Evolutionary conservation across 1,140 invertebrate genomes (phyloP).

Genomic region (Ceratina calcarata): DNA sequence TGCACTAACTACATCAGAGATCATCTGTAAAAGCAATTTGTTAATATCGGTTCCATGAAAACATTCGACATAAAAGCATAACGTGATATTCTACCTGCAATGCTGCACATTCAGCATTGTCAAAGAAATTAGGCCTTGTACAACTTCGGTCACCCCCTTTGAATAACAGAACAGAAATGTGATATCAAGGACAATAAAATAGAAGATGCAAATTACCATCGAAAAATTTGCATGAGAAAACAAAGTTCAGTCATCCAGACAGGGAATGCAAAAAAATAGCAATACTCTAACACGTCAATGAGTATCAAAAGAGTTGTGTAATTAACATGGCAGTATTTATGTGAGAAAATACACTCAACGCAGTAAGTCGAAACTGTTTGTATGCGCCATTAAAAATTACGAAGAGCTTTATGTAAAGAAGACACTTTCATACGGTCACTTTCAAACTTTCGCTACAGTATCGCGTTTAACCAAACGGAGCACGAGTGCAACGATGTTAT

Average conservation of each 20-base stretch:
- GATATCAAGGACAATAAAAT: background rate
- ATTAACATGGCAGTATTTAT: slow-evolving; percentile 12
- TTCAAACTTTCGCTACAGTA: slow-evolving; percentile 49
- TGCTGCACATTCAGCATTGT: slow-evolving; percentile 67
- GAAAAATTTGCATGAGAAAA: slow-evolving; percentile 16
- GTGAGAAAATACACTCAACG: too few relatives aligned
- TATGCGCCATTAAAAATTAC: background rate
- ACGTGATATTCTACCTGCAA: slow-evolving; percentile 63
- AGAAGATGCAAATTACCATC: slow-evolving; percentile 18
- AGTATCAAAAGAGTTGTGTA: background rate
- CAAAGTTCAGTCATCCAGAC: background rate
- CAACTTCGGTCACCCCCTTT: slow-evolving; percentile 71
- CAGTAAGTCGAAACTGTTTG: too few relatives aligned
- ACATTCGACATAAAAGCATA: background rate
- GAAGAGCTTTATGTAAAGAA: slow-evolving; percentile 19
- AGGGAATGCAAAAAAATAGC: slow-evolving; percentile 2
- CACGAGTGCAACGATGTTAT: slow-evolving; percentile 1
- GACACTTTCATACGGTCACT: slow-evolving; percentile 50
- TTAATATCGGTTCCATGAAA: background rate
- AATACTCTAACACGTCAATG: slow-evolving; percentile 4
- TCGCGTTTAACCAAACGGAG: slow-evolving; percentile 33
- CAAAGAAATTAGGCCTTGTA: slow-evolving; percentile 65
- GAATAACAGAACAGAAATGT: slow-evolving; percentile 31
- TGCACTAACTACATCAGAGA: slow-evolving; percentile 73
- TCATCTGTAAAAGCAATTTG: slow-evolving; percentile 74